Percentiles rank a stretch among this genome's conserved stretches.
These are phyloP conservation scores for Morus bassanus DNA, from an alignment of 2,797 vertebrate genomes.

Conservation along the genomic window DNA sequence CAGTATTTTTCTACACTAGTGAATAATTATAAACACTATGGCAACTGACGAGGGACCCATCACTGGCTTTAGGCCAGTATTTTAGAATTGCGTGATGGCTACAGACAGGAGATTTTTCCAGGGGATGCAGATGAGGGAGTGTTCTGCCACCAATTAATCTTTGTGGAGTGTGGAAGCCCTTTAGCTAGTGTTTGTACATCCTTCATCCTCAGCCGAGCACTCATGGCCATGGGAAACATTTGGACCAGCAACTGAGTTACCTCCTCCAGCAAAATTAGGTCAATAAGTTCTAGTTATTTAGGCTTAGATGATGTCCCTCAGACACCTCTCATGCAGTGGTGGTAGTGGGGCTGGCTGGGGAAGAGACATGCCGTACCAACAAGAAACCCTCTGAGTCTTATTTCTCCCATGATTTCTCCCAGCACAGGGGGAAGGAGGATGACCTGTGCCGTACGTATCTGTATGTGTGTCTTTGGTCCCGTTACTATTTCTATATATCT, in stretches of 20 bases:
- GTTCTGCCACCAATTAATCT: fast-evolving
- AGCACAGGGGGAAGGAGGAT: background rate
- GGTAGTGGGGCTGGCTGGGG: background rate
- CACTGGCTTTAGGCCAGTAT: background rate
- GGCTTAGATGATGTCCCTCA: background rate
- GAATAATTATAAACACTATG: background rate
- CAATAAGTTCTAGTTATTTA: background rate
- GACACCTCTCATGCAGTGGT: background rate
- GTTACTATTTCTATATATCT: background rate
- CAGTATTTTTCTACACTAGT: background rate
- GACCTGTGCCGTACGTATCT: fast-evolving
- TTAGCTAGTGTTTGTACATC: fast-evolving
- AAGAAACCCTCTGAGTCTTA: background rate
- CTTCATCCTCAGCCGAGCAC: background rate
- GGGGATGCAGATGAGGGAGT: background rate
- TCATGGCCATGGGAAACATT: background rate
- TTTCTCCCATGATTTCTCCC: background rate
- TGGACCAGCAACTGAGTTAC: background rate
- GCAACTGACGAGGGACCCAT: background rate
- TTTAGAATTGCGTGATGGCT: background rate
- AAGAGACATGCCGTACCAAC: background rate
- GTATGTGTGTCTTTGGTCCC: background rate
- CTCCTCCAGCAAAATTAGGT: background rate
- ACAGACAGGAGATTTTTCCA: background rate
- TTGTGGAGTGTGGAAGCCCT: background rate